Base-by-base conservation (phyloP, 2,113 vertebrate genomes). In the Formicarius rufipectus region DNA sequence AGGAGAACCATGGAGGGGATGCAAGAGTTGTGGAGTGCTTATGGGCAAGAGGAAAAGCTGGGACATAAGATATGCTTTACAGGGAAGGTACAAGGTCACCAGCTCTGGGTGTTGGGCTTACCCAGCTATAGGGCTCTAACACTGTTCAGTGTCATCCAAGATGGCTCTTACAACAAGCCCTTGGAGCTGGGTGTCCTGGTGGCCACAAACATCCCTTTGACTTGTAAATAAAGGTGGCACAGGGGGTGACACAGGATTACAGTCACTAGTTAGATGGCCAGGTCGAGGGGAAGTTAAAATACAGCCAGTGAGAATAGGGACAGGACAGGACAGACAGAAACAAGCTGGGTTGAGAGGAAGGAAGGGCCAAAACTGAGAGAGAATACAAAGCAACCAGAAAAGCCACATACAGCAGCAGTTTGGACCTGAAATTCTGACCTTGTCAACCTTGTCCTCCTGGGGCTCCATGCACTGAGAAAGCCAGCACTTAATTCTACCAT, bases 401-500 rank as follows among this genome's bases (percentile, higher is more conserved):
- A 88, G 37, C 20, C 75, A 84, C 40, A 55, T 30, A 60, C 8
- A 55, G 22, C 60, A 47, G 75, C 40, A 89, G 40, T 72, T 84
- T 64, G 40, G 73, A 44, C 45, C 90, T 93, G 81, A 86, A 77
- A 88, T 80, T 40, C 89, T 90, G 71, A 90, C 90, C 75, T 42
- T 69, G 68, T 78, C 45, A 85, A 11, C 84, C 53, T 89, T 78
- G n/a, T 60, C 47, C 94, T 96, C 66, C 56, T 45, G 63, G 72
- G 95, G 71, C 90, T 8, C 16, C 71, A 49, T 44, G 69, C 87
- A 84, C 84, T 84, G 81, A 76, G 87, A 96, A 97, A 97, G 45
- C 4, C 80, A 89, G 82, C 94, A 59, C 53, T 96, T 95, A 96
- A 85, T 96, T 97, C 93, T 93, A 85, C 92, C 82, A 68, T 75